Percentiles rank a stretch among this genome's conserved stretches.
These are phyloP conservation scores for Montipora foliosa DNA, from an alignment of 64 coral and sea anemone genomes.

Conservation along the genomic window DNA sequence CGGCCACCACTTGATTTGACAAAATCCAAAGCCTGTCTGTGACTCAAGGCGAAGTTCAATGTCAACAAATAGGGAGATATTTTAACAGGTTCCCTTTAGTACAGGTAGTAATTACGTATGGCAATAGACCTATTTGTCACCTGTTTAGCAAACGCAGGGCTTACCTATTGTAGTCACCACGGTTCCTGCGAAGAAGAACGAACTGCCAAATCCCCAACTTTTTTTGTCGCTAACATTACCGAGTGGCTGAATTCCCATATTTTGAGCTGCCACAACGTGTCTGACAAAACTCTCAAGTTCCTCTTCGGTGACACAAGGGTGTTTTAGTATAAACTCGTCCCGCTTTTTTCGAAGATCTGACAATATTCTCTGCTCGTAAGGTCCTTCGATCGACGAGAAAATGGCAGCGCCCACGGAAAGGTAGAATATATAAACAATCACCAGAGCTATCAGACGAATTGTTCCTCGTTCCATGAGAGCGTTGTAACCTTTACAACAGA, in stretches of 20 bases:
- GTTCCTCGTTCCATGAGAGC: slow-evolving; percentile 80
- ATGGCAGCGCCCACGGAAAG: slow-evolving; percentile 88
- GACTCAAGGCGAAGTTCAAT: neutral
- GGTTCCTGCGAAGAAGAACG: slow-evolving; percentile 94
- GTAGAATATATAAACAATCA: slow-evolving; percentile 93
- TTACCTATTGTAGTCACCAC: slow-evolving; percentile 91
- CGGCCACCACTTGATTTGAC: neutral
- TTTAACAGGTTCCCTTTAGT: neutral
- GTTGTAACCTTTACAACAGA: neutral
- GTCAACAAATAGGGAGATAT: neutral
- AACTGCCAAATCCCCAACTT: slow-evolving; percentile 90
- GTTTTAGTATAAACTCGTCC: slow-evolving; percentile 77
- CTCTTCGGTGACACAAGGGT: slow-evolving; percentile 78
- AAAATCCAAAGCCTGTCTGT: neutral
- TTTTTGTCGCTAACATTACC: slow-evolving; percentile 63
- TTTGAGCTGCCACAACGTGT: slow-evolving; percentile 66
- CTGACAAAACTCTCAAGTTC: slow-evolving; percentile 81
- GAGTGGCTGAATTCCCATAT: slow-evolving; percentile 81
- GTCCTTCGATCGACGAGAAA: slow-evolving; percentile 94
- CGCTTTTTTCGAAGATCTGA: slow-evolving; percentile 67
- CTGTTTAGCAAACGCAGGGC: neutral
- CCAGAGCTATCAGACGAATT: slow-evolving; percentile 68
- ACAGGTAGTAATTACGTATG: slow-evolving; percentile 13
- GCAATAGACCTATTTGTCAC: slow-evolving; percentile 4
- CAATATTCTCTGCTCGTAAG: slow-evolving; percentile 83